Percentiles rank a stretch among this genome's conserved stretches.
Conservation (phyloP, 1,140 invertebrate genomes). For the Solen grandis region DNA sequence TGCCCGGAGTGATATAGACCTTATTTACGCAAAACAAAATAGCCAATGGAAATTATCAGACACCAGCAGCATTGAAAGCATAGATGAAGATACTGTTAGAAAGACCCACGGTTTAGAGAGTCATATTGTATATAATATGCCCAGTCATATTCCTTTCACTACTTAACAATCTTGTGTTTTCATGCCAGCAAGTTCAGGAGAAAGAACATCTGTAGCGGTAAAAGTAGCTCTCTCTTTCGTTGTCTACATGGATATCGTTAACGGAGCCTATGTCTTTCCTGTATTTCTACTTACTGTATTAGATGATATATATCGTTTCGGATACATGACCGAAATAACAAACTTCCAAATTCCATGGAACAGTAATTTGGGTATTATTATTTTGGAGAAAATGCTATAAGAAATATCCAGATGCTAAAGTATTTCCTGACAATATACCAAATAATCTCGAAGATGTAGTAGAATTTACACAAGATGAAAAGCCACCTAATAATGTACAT, state of each 20-base stretch:
- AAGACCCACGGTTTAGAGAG: constrained; percentile 69
- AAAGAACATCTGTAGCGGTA: constrained; percentile 83
- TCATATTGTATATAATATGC: constrained; percentile 83
- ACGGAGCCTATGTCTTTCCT: constrained; percentile 81
- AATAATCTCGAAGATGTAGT: too few species aligned
- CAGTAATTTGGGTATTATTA: too few species aligned
- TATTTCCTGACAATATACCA: too few species aligned
- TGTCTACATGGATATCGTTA: constrained; percentile 84
- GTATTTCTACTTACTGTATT: constrained; percentile 35
- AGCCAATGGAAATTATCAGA: constrained; percentile 24
- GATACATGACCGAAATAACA: constrained; percentile 9
- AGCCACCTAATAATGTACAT: too few species aligned
- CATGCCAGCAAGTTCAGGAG: constrained; percentile 83
- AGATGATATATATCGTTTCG: constrained; percentile 31
- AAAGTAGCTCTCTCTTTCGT: constrained; percentile 84
- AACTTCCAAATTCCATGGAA: too few species aligned
- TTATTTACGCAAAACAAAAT: not conserved
- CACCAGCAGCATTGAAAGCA: not conserved
- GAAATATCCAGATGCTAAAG: too few species aligned
- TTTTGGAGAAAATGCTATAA: too few species aligned
- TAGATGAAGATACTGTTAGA: not conserved
- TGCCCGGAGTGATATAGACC: not conserved
- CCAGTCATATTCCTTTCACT: constrained; percentile 83
- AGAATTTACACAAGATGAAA: too few species aligned
- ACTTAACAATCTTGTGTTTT: constrained; percentile 83